phyloP scores from a whole-genome alignment of 2,797 vertebrate genomes.

The Oreochromis mossambicus region DNA sequence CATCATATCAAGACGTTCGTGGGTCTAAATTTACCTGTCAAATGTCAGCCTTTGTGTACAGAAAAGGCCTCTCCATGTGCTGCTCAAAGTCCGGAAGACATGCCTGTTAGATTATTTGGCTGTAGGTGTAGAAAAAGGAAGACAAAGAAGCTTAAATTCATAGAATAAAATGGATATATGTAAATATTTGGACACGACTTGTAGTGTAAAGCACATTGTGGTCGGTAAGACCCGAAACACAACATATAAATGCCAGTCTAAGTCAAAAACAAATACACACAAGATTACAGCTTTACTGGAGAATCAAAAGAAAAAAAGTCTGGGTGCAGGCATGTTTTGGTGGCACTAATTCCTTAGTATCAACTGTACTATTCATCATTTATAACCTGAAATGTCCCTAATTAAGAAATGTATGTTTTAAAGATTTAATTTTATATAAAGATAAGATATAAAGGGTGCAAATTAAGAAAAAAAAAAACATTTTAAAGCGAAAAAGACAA shows the following conservation, averaged over 20 bases:
- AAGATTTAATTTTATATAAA: neutral
- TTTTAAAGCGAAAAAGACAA: neutral
- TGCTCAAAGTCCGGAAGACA: neutral
- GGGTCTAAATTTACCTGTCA: neutral
- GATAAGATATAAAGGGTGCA: neutral
- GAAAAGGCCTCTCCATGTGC: neutral
- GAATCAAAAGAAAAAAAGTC: neutral
- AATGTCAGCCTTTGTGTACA: neutral
- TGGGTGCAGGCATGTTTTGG: neutral
- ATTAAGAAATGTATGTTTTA: neutral
- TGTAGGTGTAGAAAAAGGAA: no score
- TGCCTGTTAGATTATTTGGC: neutral
- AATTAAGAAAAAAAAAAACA: neutral
- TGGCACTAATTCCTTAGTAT: neutral
- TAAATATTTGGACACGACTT: neutral
- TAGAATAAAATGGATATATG: neutral
- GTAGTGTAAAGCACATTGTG: neutral
- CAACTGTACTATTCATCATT: neutral
- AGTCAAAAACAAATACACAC: neutral
- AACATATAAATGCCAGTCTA: neutral
- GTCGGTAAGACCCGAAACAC: neutral
- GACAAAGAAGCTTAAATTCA: neutral
- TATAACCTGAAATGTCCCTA: neutral
- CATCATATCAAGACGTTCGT: fast-evolving
- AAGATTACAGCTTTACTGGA: neutral